Evolutionary conservation across 2,797 vertebrate species (phyloP).

Genomic region (Rhynchonycteris naso): DNA sequence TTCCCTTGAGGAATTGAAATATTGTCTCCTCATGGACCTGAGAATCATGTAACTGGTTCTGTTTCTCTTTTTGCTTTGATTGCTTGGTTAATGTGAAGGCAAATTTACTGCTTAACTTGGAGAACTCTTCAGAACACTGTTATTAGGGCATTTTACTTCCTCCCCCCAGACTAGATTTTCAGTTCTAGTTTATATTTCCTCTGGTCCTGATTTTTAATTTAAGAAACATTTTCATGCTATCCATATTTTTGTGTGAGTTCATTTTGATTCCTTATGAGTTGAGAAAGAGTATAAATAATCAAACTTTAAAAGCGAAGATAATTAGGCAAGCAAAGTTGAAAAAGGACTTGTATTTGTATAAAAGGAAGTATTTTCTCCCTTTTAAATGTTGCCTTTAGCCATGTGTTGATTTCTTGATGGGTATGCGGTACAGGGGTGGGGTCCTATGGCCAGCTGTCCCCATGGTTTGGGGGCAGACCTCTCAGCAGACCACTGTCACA

Average conservation of each 20-base stretch:
- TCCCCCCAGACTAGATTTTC: constrained; percentile 38
- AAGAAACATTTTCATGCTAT: not conserved
- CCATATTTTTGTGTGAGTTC: not conserved
- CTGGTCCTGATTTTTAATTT: constrained; percentile 50
- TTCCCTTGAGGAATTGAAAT: constrained; percentile 67
- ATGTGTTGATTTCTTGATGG: not conserved
- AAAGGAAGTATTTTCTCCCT: not conserved
- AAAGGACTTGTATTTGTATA: not conserved
- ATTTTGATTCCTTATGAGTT: constrained; percentile 29
- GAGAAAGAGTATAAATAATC: constrained; percentile 35
- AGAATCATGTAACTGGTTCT: constrained; percentile 49
- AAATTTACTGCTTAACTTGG: constrained; percentile 13
- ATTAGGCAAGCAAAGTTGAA: not conserved
- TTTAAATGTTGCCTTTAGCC: not conserved
- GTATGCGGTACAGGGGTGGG: not conserved
- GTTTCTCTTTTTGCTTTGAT: constrained; percentile 68
- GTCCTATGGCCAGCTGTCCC: not conserved
- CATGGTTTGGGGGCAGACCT: not conserved
- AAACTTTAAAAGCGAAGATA: constrained; percentile 20
- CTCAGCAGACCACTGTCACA: not conserved
- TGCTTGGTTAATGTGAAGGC: constrained; percentile 34
- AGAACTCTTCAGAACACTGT: constrained; percentile 20
- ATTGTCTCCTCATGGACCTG: constrained; percentile 48
- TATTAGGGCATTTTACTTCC: constrained; percentile 49
- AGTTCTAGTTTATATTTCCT: constrained; percentile 66